Base-by-base conservation (phyloP, 1,140 invertebrate species). In the Cryptotermes secundus region DNA sequence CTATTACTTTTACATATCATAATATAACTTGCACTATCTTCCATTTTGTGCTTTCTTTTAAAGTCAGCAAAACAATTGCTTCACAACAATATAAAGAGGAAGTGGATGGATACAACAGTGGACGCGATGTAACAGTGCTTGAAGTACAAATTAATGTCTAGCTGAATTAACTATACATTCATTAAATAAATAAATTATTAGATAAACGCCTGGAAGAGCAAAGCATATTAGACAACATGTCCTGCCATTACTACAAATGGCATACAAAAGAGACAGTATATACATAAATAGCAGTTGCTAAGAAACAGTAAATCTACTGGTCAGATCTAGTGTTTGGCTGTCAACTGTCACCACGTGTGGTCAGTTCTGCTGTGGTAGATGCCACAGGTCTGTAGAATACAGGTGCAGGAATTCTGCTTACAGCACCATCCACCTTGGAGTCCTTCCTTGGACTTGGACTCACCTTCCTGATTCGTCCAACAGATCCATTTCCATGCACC, bases 401-500 rank as follows among this genome's bases (percentile, higher is more conserved):
- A 22, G 85, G 85, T 34, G 82, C 82, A 34, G 85, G 85, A 35
- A 85, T 85, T 38, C 80, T 84, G 49, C 82, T 85, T 9, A 83
- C 79, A n/a, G 65, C 42, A 38, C 85, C 59, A 2, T 84, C 84
- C 0, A 80, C 34, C 53, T 84, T 84, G n/a, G 81, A 84, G 53
- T 84, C 84, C n/a, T 65, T 81, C 34, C 84, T 81, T 4, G 84
- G 84, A 34, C 42, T 53, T 12, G 84, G 84, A 14, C 38, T 80
- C 34, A 49, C 84, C 49, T 59, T 72, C n/a, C 36, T 49, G 72
- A 81, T 84, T 24, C 84, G n/a, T 34, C 59, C 79, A 9, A 38
- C 16, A 34, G 79, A 81, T 0, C 84, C 84, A 49, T 84, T 84
- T 26, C 92, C 93, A 89, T 94, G 93, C n/a, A 94, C 92, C 94